These are phyloP conservation scores for Chelidonichthys spinosus DNA, from an alignment of 2,797 vertebrate species.

Conservation along the genomic window DNA sequence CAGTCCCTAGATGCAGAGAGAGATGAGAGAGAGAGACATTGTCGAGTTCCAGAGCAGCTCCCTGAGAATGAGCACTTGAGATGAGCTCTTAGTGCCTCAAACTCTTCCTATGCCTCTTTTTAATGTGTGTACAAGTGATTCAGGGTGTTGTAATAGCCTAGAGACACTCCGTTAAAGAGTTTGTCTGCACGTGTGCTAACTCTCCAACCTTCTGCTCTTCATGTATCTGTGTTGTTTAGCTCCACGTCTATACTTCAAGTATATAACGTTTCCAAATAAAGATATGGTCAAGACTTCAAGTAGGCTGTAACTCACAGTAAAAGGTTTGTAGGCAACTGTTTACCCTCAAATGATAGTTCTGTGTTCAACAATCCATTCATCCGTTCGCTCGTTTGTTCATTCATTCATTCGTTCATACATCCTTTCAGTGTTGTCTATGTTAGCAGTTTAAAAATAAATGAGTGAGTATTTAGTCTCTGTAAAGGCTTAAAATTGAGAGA, in stretches of 20 bases:
- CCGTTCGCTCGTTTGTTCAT: neutral
- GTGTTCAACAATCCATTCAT: conserved; percentile 21
- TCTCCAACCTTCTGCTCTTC: conserved; percentile 19
- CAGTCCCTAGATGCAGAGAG: conserved; percentile 77
- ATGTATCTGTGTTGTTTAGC: conserved; percentile 44
- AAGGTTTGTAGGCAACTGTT: conserved; percentile 58
- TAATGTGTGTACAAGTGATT: conserved; percentile 64
- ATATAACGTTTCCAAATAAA: conserved; percentile 54
- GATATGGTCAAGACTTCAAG: conserved; percentile 29
- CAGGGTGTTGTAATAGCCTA: conserved; percentile 57
- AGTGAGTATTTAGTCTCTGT: conserved; percentile 8
- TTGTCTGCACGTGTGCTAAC: conserved; percentile 26
- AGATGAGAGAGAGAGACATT: no score
- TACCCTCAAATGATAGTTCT: conserved; percentile 40
- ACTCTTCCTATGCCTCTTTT: conserved; percentile 69
- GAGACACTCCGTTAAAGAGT: conserved; percentile 35
- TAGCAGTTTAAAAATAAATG: conserved; percentile 24
- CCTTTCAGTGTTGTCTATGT: neutral
- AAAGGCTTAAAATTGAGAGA: neutral
- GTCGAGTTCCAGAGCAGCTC: no score
- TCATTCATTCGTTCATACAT: no score
- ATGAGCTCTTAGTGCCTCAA: conserved; percentile 78
- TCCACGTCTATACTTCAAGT: conserved; percentile 34
- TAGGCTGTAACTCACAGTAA: conserved; percentile 46
- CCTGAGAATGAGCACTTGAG: no score